A percentile compares a stretch with the other conserved stretches of the same genome.
These are phyloP conservation scores for Hiodon tergisus DNA, from an alignment of 2,113 vertebrate species.

Conservation along the genomic window DNA sequence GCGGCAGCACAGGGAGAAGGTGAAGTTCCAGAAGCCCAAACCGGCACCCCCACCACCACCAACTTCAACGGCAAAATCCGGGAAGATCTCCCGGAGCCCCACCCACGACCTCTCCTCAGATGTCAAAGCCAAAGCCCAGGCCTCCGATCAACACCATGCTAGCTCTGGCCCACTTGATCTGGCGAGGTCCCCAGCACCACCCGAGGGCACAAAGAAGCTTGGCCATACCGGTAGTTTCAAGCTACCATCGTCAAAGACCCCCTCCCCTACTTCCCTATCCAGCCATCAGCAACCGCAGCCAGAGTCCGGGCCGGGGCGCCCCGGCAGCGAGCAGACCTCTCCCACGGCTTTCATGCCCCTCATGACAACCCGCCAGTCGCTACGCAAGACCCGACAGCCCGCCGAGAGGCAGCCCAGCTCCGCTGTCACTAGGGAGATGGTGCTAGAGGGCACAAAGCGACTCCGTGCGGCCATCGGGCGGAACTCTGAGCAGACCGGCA, in stretches of 20 bases:
- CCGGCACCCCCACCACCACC: slow-evolving; percentile 81
- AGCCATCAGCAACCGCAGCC: slow-evolving; percentile 21
- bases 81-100: slow-evolving; percentile 68
- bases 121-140: slow-evolving; percentile 64
- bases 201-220: slow-evolving; percentile 67
- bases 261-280: slow-evolving; percentile 49
- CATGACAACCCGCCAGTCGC: slow-evolving; percentile 80
- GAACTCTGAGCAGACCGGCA: slow-evolving; percentile 88
- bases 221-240: slow-evolving; percentile 67
- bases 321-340: slow-evolving; percentile 55
- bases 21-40: slow-evolving; percentile 80
- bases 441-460: slow-evolving; percentile 80
- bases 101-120: slow-evolving; percentile 65
- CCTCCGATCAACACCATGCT: slow-evolving; percentile 53
- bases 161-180: slow-evolving; percentile 55
- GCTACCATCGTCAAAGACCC: slow-evolving; percentile 62
- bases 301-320: slow-evolving; percentile 30
- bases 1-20: slow-evolving; percentile 76
- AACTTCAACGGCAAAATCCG: slow-evolving; percentile 57
- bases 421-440: slow-evolving; percentile 80
- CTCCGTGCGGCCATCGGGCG: slow-evolving; percentile 79
- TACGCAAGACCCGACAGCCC: slow-evolving; percentile 86
- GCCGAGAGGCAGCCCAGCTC: slow-evolving; percentile 78
- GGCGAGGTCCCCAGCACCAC: slow-evolving; percentile 45
- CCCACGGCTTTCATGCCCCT: slow-evolving; percentile 82